Base-by-base conservation (phyloP, 2,888 invertebrate species). In the Drosophila infuscata region DNA sequence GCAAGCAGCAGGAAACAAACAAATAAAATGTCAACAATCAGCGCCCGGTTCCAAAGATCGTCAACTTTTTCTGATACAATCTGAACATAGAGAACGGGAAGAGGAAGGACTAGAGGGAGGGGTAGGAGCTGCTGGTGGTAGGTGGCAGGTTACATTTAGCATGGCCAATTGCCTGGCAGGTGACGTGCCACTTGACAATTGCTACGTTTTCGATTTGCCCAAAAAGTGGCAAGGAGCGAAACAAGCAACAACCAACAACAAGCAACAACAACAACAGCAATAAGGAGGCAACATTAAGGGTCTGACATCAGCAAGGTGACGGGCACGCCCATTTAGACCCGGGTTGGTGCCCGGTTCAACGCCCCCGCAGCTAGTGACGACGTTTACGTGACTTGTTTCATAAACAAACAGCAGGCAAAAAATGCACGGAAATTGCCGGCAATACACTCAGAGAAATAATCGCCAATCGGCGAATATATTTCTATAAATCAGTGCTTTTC, bases 141-240 rank as follows among this genome's bases (percentile, higher is more conserved):
- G 46, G 46, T 46, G 46, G 46, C 30, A 46, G 41, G 57, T 41
- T 35, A 52, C 61, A 80, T 80, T 78, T 71, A 49, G 61, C 77
- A 78, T 60, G 81, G 78, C 77, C 78, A 81, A 79, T 79, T 81
- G 81, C 53, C 74, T 69, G 79, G 81, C 78, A 76, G 77, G 81
- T 79, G 81, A 81, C 89, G 86, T 88, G 90, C 88, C 86, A 82
- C 83, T 89, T 87, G 88, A 79, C 84, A 85, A 85, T 85, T 85
- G 89, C 84, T 88, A 88, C 75, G 86, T 85, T 89, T 85, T 89
- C 88, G 86, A 89, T 88, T 85, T 82, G 79, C 79, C 80, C 43
- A 46, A 82, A 80, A 82, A 80, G 80, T 80, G 79, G 68, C 84
- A 89, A 74, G 61, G 88, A 68, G 65, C 46, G 46, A 46, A 46